phyloP scores from a whole-genome alignment of 2,888 invertebrate genomes.

The Willowsia nigromaculata region DNA sequence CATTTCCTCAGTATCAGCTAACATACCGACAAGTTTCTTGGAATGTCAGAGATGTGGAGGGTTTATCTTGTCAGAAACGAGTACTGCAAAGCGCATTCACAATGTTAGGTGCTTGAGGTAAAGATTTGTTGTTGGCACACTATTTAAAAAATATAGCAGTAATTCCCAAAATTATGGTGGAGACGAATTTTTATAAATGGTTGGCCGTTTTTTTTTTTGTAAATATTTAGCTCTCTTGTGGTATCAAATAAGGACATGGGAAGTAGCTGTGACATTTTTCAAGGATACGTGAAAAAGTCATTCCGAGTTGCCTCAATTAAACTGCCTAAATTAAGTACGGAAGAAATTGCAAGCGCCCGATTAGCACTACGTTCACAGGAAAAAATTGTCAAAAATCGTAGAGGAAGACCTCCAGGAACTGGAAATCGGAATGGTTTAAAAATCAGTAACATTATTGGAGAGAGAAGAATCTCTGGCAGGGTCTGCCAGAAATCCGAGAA shows the following conservation, averaged over 20 bases:
- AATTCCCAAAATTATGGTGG: too few relatives aligned
- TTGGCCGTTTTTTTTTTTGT: neutral
- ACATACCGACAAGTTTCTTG: neutral
- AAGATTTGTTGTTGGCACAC: too few relatives aligned
- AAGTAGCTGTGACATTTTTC: neutral
- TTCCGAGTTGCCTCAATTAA: neutral
- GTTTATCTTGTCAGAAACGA: conserved; percentile 4
- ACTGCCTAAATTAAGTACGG: neutral
- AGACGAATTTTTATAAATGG: neutral
- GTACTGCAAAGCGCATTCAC: conserved; percentile 37
- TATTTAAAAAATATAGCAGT: too few relatives aligned
- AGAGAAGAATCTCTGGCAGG: too few relatives aligned
- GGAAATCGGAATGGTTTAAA: neutral
- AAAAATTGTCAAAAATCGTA: neutral
- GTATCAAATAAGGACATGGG: neutral
- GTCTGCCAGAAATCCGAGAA: too few relatives aligned
- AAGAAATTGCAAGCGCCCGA: neutral
- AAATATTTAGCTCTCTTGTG: neutral
- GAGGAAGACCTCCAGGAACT: neutral
- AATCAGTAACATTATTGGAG: neutral
- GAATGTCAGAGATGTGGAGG: conserved; percentile 21
- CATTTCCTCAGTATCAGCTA: neutral
- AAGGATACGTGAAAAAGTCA: neutral
- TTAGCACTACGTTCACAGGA: neutral
- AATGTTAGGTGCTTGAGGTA: conserved; percentile 50